Evolutionary conservation across 2,113 vertebrate species (phyloP).

Genomic region (Psittacus erithacus): DNA sequence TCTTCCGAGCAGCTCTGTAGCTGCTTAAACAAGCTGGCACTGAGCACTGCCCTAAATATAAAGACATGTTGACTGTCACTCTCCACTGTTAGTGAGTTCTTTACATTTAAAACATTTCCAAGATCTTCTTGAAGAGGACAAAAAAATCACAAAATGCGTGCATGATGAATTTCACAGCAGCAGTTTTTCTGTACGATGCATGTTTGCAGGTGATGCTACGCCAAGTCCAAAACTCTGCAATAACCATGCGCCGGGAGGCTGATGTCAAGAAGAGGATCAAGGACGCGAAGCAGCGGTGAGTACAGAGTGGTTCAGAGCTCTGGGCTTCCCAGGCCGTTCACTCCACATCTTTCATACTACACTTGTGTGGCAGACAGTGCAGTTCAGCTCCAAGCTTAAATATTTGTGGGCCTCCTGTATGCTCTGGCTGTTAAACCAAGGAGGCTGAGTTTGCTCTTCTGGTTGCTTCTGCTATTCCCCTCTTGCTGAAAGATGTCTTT

Average conservation of each 20-base stretch:
- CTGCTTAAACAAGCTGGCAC: not conserved
- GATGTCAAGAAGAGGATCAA: conserved; percentile 91
- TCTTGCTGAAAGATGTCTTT: not conserved
- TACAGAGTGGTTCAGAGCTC: not conserved
- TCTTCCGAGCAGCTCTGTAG: not conserved
- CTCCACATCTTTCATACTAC: not conserved
- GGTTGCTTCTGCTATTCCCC: not conserved
- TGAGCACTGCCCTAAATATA: not conserved
- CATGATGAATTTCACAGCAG: not conserved
- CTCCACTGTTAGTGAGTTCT: fast-evolving
- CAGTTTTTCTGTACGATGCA: not conserved
- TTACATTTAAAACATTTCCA: not conserved
- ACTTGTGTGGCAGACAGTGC: not conserved
- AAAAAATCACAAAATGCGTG: not conserved
- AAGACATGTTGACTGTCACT: not conserved
- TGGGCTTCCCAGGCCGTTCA: not conserved
- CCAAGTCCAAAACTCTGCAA: conserved; percentile 90
- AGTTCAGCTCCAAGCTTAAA: not conserved
- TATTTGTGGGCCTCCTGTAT: not conserved
- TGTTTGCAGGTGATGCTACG: conserved; percentile 82
- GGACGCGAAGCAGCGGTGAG: conserved; percentile 92
- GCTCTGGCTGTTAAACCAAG: not conserved
- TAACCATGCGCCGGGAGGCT: conserved; percentile 87
- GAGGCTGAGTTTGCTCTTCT: not conserved
- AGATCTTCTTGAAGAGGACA: not conserved